These are phyloP conservation scores for Nymphicus hollandicus DNA, from an alignment of 2,113 vertebrate species.

Conservation along the genomic window DNA sequence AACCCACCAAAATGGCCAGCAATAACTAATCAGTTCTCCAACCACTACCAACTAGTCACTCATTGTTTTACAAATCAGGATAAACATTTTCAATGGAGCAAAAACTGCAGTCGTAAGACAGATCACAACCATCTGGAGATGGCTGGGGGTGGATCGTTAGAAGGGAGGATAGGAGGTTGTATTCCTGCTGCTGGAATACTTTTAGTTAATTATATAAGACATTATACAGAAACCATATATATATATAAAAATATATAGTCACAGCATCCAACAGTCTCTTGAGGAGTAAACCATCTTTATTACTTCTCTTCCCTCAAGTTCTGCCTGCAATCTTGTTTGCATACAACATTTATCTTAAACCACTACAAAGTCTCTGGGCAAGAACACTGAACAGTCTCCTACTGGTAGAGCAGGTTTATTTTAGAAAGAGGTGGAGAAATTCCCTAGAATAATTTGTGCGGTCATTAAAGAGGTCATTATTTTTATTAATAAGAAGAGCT, in stretches of 20 bases:
- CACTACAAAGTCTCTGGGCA: neutral
- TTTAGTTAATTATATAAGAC: neutral
- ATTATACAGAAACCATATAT: neutral
- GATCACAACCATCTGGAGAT: neutral
- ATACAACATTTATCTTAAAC: neutral
- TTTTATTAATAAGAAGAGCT: neutral
- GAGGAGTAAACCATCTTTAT: neutral
- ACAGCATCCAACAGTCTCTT: neutral
- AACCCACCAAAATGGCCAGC: neutral
- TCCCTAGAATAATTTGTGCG: neutral
- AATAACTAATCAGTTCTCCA: neutral
- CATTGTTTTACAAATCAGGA: neutral
- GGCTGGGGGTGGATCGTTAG: neutral
- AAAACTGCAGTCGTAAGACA: neutral
- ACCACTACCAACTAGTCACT: neutral
- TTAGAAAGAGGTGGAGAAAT: neutral
- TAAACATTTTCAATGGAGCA: neutral
- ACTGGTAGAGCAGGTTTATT: neutral
- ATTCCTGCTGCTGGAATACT: neutral
- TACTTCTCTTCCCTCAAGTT: neutral
- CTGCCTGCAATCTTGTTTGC: neutral
- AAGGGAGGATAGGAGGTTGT: neutral
- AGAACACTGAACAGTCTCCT: neutral
- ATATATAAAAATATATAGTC: neutral
- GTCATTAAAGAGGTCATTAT: neutral